Percentiles rank a stretch among this genome's conserved stretches.
phyloP scores from a whole-genome alignment of 2,113 vertebrate species.

The Corydoras sp. region DNA sequence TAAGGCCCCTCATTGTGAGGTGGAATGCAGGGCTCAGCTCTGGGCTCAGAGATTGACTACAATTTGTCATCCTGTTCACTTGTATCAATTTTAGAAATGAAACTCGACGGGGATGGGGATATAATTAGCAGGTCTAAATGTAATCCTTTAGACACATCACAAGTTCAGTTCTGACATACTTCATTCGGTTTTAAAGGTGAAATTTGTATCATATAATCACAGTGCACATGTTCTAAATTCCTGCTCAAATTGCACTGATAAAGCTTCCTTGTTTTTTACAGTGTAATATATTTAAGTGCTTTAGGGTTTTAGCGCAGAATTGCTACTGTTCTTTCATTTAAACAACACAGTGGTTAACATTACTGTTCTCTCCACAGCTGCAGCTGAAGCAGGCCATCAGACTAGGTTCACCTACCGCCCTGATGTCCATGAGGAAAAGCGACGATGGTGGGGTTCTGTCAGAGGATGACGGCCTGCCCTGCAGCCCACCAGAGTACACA shows the following conservation, averaged over 20 bases:
- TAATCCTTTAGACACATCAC: conserved; percentile 20
- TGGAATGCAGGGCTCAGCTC: not conserved
- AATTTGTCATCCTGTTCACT: conserved; percentile 1
- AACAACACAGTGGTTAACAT: not conserved
- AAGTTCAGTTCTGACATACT: conserved; percentile 16
- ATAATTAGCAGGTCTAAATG: conserved; percentile 23
- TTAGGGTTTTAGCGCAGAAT: no score
- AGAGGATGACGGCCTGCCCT: conserved; percentile 70
- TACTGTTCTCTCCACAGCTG: conserved; percentile 41
- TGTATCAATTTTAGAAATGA: conserved; percentile 21
- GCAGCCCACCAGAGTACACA: conserved; percentile 69
- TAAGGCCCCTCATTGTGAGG: no score
- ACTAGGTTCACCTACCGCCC: conserved; percentile 67
- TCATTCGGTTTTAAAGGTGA: conserved; percentile 9
- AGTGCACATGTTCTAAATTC: no score
- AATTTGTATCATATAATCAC: no score
- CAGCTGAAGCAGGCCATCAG: conserved; percentile 69
- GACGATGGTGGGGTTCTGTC: conserved; percentile 68
- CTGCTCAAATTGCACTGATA: no score
- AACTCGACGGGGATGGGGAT: conserved; percentile 7
- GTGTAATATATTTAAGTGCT: no score
- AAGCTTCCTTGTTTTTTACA: no score
- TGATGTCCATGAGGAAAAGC: conserved; percentile 59
- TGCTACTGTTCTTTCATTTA: no score
- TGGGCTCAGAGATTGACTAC: not conserved